Conservation (phyloP, 2,113 vertebrate species). For the Alosa alosa region DNA sequence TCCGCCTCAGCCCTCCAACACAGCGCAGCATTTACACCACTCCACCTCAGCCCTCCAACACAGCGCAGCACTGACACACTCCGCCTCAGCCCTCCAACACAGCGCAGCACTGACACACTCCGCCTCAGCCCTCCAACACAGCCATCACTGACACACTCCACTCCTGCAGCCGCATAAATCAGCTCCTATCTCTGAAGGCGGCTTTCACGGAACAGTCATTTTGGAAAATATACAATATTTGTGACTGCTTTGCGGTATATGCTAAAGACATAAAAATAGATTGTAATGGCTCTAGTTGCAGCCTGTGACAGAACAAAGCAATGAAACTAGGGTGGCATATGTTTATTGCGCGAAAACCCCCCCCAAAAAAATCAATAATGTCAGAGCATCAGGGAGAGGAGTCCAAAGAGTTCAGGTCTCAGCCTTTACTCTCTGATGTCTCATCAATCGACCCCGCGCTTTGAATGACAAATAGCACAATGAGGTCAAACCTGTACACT, state of each 20-base stretch:
- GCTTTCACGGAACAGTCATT: not conserved
- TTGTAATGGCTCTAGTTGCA: not conserved
- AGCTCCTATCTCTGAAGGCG: not conserved
- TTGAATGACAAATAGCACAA: conserved; percentile 39
- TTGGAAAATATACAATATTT: too few species aligned
- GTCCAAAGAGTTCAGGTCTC: not conserved
- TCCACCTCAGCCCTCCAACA: not conserved
- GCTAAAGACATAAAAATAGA: too few species aligned
- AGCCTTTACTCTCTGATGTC: not conserved
- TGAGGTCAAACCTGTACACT: conserved; percentile 39
- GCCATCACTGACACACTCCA: not conserved
- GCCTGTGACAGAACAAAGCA: not conserved
- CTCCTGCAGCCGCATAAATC: not conserved
- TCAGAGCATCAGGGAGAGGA: not conserved
- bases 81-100: too few species aligned
- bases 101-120: not conserved
- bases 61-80: too few species aligned
- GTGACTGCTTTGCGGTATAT: too few species aligned
- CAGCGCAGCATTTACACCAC: too few species aligned
- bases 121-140: too few species aligned
- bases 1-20: not conserved
- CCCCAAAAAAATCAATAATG: not conserved
- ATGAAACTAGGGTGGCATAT: not conserved
- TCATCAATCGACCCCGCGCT: too few species aligned
- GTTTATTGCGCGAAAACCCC: not conserved